Conservation (phyloP, 2,888 invertebrate genomes). For the Brachyptera risi region DNA sequence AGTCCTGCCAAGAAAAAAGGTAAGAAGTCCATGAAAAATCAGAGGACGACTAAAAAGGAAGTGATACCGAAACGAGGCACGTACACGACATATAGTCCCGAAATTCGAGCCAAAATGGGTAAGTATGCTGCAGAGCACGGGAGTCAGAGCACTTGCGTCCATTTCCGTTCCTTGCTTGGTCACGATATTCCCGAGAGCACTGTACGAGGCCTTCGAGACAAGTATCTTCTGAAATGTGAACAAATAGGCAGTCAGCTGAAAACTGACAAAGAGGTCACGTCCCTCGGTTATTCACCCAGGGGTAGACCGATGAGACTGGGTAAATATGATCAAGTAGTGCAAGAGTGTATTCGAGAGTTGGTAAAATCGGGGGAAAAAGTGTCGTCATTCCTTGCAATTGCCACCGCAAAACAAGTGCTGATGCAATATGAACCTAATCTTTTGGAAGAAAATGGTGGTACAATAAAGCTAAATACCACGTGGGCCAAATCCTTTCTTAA, state of each 20-base stretch:
- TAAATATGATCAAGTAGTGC: constrained; percentile 38
- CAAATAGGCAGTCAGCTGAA: not conserved
- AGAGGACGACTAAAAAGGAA: constrained; percentile 14
- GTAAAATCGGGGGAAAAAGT: constrained; percentile 38
- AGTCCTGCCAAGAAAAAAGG: not conserved
- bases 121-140: constrained; percentile 38
- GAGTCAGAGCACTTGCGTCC: constrained; percentile 35
- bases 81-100: constrained; percentile 38
- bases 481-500: constrained; percentile 44
- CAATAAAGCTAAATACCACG: constrained; percentile 42
- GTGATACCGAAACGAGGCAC: constrained; percentile 32
- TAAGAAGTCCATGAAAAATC: not conserved
- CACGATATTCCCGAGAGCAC: constrained; percentile 39
- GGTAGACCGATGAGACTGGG: constrained; percentile 39
- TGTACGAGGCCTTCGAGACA: constrained; percentile 38
- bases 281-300: constrained; percentile 37
- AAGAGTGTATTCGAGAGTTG: constrained; percentile 38
- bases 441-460: constrained; percentile 44
- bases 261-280: constrained; percentile 34
- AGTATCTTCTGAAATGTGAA: constrained; percentile 35
- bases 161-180: constrained; percentile 36
- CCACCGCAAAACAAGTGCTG: constrained; percentile 43
- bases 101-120: constrained; percentile 37
- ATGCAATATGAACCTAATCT: constrained; percentile 41
- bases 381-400: constrained; percentile 41